Base-by-base conservation (phyloP, 2,888 invertebrate species). In the Microdon myrmicae region DNA sequence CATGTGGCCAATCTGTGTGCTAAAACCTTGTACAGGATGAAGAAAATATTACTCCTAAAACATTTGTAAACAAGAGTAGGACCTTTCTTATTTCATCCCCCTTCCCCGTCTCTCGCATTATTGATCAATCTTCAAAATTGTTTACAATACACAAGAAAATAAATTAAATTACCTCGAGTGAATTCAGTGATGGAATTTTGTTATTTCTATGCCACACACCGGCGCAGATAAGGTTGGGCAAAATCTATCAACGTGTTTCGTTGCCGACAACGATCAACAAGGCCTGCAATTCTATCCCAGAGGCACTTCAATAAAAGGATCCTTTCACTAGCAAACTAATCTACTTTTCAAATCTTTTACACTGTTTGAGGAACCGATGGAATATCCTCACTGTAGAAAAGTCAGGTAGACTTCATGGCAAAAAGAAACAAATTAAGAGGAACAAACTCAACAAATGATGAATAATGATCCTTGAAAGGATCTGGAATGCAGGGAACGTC, bases 41-140 rank as follows among this genome's bases (percentile, higher is more conserved):
- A n/a, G n/a, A 32, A 64, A 64, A 64, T 64, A 58, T 64, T 64
- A 58, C 43, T 53, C 39, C 58, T 58, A 64, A 64, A 64, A 64
- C 64, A 64, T 64, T 64, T 64, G 64, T 64, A 64, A 64, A 64
- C 64, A 64, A 64, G 51, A 47, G 14, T 64, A 58, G 58, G 58
- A 58, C 64, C 58, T 58, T 56, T 64, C 56, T 16, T 29, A n/a
- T 41, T 12, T 41, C 8, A 22, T 32, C 14, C 17, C 7, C 25
- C 23, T 9, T 22, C n/a, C 29, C 48, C 16, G 25, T 43, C 13
- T 17, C 26, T 5, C 17, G 35, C 43, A 16, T 32, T 22, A 51
- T 37, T 49, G 23, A 22, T 19, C 16, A 17, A 38, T 13, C 26
- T 12, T 28, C 41, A 19, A 55, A 55, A 55, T 55, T 45, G 39